Base-by-base conservation (phyloP, 2,113 vertebrate genomes). In the Planiliza haematocheilus region DNA sequence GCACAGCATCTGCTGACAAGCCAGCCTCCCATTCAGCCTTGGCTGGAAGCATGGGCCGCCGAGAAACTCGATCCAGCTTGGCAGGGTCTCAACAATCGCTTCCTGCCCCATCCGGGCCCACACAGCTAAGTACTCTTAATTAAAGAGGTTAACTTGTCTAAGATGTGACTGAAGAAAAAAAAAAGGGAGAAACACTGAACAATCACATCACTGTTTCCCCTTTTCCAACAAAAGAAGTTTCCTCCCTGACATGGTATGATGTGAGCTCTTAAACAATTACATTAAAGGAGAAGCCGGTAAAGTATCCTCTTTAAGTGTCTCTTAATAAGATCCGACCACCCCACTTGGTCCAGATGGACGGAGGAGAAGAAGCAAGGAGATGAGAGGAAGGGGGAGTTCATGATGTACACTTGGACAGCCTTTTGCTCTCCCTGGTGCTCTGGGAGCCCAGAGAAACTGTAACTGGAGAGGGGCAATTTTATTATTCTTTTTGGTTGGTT, bases 1-100 rank as follows among this genome's bases (percentile, higher is more conserved):
- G 90, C 87, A 92, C 91, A 94, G 95, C 87, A 91, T 94, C 95
- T 95, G 89, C 88, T 96, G 94, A 94, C 91, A 95, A 94, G 85
- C 82, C 84, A 91, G 88, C 72, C 89, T 94, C 92, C 93, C 84
- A 93, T 94, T 94, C 83, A 91, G 74, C 91, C 86, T 92, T 91
- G 91, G 83, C 88, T 91, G 84, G 88, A 74, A 88, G 80, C 62
- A 86, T 75, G 58, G 90, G 73, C 85, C 68, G 84, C 74, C 83
- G 74, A 86, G 91, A 94, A 95, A 95, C 90, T 78, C 89, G 84
- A 95, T 94, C 90, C 88, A 85, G 86, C 91, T 91, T 93, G 90
- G 89, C 82, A 90, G 89, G 89, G 87, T 92, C 66, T 89, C 88
- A 93, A 86, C 68, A 90, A 93, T 94, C 86, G 85, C 93, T 95